Evolutionary conservation across 2,888 invertebrate genomes (phyloP).

Genomic region (Baronia brevicornis): DNA sequence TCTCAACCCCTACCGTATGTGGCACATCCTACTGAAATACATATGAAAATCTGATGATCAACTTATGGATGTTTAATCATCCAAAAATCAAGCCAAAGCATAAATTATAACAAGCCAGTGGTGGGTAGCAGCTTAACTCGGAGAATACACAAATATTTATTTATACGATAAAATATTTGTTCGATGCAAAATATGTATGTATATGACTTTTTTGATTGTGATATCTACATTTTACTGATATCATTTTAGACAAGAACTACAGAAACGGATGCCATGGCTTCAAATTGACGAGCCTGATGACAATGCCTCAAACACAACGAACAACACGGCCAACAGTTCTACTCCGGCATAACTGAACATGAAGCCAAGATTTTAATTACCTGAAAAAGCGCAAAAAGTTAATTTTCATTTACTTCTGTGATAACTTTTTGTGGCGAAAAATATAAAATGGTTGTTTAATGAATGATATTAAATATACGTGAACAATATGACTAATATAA

Average conservation of each 20-base stretch:
- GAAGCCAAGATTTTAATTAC: conserved; percentile 6
- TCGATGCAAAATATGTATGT: no score
- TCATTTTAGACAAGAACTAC: conserved; percentile 80
- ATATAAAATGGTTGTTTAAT: conserved; percentile 5
- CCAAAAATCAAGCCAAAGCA: no score
- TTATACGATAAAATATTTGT: no score
- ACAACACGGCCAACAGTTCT: conserved; percentile 49
- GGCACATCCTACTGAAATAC: no score
- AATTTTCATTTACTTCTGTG: neutral
- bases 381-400: conserved; percentile 6
- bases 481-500: no score
- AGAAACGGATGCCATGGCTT: conserved; percentile 87
- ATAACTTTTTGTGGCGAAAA: conserved; percentile 3
- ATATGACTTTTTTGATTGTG: no score
- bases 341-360: conserved; percentile 32
- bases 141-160: no score
- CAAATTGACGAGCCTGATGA: conserved; percentile 81
- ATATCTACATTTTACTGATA: neutral
- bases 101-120: no score
- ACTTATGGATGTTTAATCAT: no score
- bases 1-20: no score
- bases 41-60: no score
- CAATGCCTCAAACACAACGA: conserved; percentile 73
- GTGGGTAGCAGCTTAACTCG: no score
- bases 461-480: neutral